Percentiles rank a stretch among this genome's conserved stretches.
phyloP scores from a whole-genome alignment of 2,797 vertebrate species.

The Alfaro cultratus region DNA sequence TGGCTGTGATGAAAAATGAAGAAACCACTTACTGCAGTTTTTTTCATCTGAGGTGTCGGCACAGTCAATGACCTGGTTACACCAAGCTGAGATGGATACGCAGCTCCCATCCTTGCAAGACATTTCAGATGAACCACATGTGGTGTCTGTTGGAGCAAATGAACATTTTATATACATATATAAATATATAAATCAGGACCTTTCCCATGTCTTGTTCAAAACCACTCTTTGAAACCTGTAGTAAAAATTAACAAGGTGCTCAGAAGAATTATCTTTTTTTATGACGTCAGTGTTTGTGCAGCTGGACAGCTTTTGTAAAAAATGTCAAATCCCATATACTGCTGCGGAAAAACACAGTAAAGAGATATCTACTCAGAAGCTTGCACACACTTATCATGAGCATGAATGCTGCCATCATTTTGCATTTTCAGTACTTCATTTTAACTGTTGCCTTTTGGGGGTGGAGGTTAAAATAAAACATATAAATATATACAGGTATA shows the following conservation, averaged over 20 bases:
- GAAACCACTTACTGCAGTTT: constrained; percentile 89
- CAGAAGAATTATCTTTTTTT: constrained; percentile 1
- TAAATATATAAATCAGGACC: constrained; percentile 12
- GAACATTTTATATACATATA: constrained; percentile 55
- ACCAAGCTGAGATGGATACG: constrained; percentile 87
- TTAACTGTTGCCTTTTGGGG: background rate
- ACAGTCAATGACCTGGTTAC: constrained; percentile 97
- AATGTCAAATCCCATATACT: constrained; percentile 2
- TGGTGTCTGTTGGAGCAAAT: constrained; percentile 78
- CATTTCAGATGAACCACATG: constrained; percentile 85
- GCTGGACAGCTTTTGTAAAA: constrained; percentile 6
- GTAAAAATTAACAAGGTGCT: constrained; percentile 34
- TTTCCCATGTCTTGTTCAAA: constrained; percentile 37
- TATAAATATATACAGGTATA: background rate
- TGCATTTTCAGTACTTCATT: background rate
- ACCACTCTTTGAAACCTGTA: constrained; percentile 18
- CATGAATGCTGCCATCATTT: background rate
- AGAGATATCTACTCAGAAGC: background rate
- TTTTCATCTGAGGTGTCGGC: constrained; percentile 95
- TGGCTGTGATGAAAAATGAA: constrained; percentile 21
- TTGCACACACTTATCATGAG: background rate
- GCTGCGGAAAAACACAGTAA: background rate
- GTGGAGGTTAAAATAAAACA: background rate
- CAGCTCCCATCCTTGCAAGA: constrained; percentile 91
- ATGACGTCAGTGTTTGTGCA: constrained; percentile 9